These are phyloP conservation scores for Nasonia vitripennis DNA, from an alignment of 1,140 invertebrate genomes.

Conservation along the genomic window DNA sequence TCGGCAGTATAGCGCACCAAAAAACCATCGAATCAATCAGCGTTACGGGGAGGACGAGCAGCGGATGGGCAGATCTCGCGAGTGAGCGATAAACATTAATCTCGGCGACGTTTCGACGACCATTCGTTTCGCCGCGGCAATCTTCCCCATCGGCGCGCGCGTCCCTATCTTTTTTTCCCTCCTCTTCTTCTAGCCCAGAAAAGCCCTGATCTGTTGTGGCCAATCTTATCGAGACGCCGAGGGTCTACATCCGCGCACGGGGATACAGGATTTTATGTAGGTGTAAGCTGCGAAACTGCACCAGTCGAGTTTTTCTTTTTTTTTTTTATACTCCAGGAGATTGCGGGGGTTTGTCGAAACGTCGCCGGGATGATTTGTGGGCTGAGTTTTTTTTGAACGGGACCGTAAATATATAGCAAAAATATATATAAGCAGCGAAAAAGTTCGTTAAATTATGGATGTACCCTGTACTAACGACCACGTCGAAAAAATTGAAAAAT, in stretches of 20 bases:
- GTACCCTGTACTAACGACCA: too few species aligned
- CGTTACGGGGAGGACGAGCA: not conserved
- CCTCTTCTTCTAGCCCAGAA: not conserved
- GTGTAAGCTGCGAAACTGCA: slow-evolving; percentile 25
- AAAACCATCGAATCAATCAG: slow-evolving; percentile 27
- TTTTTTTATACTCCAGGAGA: too few species aligned
- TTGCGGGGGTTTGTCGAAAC: too few species aligned
- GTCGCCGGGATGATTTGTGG: too few species aligned
- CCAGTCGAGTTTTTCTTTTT: not conserved
- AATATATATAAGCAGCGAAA: too few species aligned
- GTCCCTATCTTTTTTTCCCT: slow-evolving; percentile 2
- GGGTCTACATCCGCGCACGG: slow-evolving; percentile 3
- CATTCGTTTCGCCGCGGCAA: slow-evolving; percentile 49
- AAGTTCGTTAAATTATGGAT: too few species aligned
- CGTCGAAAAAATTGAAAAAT: too few species aligned
- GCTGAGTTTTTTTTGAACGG: too few species aligned
- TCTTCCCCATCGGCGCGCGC: slow-evolving; percentile 17
- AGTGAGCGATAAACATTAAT: slow-evolving; percentile 41
- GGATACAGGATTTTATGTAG: slow-evolving; percentile 30
- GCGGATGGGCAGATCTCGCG: not conserved
- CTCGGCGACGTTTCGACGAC: slow-evolving; percentile 36
- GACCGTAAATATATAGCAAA: too few species aligned
- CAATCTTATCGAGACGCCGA: slow-evolving; percentile 37
- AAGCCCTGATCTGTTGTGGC: not conserved
- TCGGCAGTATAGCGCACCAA: not conserved